Base-by-base conservation (phyloP, 2,888 invertebrate species). In the Drosophila anceps region DNA sequence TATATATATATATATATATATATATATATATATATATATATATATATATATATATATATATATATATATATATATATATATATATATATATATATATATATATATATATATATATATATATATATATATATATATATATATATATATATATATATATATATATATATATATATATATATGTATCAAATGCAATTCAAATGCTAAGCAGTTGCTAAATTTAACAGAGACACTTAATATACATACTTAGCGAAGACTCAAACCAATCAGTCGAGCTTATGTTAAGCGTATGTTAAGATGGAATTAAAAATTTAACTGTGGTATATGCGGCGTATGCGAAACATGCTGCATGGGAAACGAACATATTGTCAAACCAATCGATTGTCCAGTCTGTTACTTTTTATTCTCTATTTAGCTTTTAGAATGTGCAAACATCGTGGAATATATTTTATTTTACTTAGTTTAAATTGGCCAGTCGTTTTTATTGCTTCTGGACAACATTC, bases 211-310 rank as follows among this genome's bases (percentile, higher is more conserved):
- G 13, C 24, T 12, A 13, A 8, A 18, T 10, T 15, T 39, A 58
- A 27, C 58, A 58, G 44, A 4, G 24, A 9, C 46, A 9, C 12
- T 29, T 61, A 61, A 53, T 15, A 15, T 9, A 15, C 48, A 57
- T 12, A 2, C 2, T 48, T 53, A 84, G 73, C 55, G 5, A 7
- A n/a, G 76, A 78, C 76, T 69, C 64, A 9, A 87, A 73, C 84
- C 78, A 15, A 18, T 27, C 5, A 33, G 63, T 65, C 66, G 70
- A 71, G 33, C 15, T 8, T 2, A 20, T 66, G 64, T 59, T 67
- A 24, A 24, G 41, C 41, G 18, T 4, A 33, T 73, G 71, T 73
- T 85, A 43, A 65, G 37, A 35, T 50, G 9, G 33, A 64, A 29
- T 58, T 61, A 12, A 15, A 60, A 63, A 39, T 71, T 66, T 63